A percentile compares a stretch with the other conserved stretches of the same genome.
These are phyloP conservation scores for Pristis pectinata DNA, from an alignment of 2,797 vertebrate species.

Conservation along the genomic window DNA sequence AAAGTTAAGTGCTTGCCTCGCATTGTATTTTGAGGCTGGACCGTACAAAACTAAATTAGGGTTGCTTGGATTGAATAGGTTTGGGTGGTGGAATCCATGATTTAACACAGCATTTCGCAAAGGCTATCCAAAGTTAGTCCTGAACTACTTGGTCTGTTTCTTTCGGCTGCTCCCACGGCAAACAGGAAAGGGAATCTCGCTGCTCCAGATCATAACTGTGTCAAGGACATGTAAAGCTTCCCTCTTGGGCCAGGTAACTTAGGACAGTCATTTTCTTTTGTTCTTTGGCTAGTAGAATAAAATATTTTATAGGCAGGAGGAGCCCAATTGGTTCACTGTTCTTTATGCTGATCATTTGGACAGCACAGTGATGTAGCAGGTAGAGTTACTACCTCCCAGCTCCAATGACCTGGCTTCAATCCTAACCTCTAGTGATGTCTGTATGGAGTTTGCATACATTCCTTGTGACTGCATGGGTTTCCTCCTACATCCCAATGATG, in stretches of 20 bases:
- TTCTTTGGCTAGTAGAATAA: not conserved
- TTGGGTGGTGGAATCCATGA: not conserved
- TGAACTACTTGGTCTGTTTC: not conserved
- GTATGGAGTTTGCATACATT: no score
- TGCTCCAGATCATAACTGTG: not conserved
- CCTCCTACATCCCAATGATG: no score
- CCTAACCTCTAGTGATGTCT: no score
- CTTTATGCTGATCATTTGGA: not conserved
- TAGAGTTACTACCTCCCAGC: not conserved
- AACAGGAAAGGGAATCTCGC: no score
- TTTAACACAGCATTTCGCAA: not conserved
- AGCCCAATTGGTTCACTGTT: not conserved
- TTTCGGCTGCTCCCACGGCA: not conserved
- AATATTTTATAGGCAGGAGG: not conserved
- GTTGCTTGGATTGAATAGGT: not conserved
- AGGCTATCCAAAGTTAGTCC: not conserved
- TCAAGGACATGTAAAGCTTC: no score
- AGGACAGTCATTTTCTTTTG: not conserved
- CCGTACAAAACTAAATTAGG: constrained; percentile 6
- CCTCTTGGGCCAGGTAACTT: not conserved
- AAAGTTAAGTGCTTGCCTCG: not conserved
- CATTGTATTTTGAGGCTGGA: constrained; percentile 4
- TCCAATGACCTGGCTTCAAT: no score
- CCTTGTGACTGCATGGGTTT: no score
- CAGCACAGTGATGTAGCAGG: no score